Evolutionary conservation across 2,113 vertebrate genomes (phyloP).

Genomic region (Clarias batrachus): DNA sequence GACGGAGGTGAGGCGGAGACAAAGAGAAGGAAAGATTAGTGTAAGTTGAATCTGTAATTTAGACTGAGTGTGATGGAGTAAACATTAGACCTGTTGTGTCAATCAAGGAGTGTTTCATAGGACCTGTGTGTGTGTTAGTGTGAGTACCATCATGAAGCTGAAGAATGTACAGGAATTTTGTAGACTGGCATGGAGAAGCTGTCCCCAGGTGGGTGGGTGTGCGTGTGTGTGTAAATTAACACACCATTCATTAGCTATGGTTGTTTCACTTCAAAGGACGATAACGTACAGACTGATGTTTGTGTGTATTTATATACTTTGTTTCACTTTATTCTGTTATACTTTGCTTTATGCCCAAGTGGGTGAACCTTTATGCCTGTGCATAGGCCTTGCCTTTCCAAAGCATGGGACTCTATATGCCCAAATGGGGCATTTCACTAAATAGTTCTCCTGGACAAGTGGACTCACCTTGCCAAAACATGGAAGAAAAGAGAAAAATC

Average conservation of each 20-base stretch:
- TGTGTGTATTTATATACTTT: background rate
- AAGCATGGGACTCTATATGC: background rate
- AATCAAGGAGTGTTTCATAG: background rate
- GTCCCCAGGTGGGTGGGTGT: constrained; percentile 68
- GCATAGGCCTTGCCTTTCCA: background rate
- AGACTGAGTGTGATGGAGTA: background rate
- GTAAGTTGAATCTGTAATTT: background rate
- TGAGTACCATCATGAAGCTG: constrained; percentile 68
- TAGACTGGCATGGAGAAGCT: constrained; percentile 73
- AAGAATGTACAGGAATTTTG: constrained; percentile 70
- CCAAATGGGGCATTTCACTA: too few species aligned
- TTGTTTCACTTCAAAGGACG: background rate
- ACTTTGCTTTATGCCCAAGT: background rate
- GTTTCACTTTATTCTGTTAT: background rate
- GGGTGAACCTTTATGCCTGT: background rate
- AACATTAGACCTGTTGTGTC: background rate
- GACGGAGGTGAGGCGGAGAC: too few species aligned
- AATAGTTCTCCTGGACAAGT: background rate
- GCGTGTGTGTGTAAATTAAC: background rate
- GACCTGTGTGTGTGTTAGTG: constrained; percentile 28
- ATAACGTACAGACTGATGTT: background rate
- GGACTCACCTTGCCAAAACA: background rate
- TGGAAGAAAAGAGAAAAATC: background rate
- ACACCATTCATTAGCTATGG: background rate
- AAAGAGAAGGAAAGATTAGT: constrained; percentile 5